These are phyloP conservation scores for Gallirallus australis DNA, from an alignment of 2,797 vertebrate species.

Conservation along the genomic window DNA sequence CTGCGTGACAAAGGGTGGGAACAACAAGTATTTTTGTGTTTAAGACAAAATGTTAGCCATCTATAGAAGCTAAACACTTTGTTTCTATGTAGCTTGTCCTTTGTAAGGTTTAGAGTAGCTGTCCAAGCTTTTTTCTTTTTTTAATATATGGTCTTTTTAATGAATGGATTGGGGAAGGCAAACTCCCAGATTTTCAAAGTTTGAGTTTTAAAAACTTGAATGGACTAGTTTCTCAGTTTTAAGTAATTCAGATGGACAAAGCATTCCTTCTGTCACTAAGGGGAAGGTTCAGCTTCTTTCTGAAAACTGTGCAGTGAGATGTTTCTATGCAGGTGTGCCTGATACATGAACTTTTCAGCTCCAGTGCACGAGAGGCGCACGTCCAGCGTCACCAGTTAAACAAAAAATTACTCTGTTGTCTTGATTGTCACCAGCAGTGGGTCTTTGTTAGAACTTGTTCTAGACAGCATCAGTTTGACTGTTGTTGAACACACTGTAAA, in stretches of 20 bases:
- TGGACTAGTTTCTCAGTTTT: background rate
- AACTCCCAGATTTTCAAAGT: background rate
- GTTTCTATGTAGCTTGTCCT: background rate
- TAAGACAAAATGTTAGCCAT: background rate
- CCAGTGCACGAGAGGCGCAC: background rate
- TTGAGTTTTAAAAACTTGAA: background rate
- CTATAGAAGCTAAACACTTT: background rate
- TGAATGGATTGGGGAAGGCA: background rate
- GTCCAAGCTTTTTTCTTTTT: background rate
- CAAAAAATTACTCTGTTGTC: background rate
- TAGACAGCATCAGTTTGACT: background rate
- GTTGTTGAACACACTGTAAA: background rate
- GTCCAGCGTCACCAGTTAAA: background rate
- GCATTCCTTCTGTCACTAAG: slow-evolving; percentile 21
- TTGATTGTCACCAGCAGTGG: background rate
- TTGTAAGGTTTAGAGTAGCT: background rate
- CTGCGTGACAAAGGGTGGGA: background rate
- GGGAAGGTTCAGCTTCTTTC: background rate
- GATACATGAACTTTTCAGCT: background rate
- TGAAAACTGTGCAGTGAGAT: background rate
- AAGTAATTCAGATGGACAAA: background rate
- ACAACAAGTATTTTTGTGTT: background rate
- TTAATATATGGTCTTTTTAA: rapidly evolving
- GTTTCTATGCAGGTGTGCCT: background rate
- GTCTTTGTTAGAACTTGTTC: background rate